Percentiles rank a stretch among this genome's conserved stretches.
phyloP scores from a whole-genome alignment of 2,797 vertebrate species.

The Eulemur mongoz region DNA sequence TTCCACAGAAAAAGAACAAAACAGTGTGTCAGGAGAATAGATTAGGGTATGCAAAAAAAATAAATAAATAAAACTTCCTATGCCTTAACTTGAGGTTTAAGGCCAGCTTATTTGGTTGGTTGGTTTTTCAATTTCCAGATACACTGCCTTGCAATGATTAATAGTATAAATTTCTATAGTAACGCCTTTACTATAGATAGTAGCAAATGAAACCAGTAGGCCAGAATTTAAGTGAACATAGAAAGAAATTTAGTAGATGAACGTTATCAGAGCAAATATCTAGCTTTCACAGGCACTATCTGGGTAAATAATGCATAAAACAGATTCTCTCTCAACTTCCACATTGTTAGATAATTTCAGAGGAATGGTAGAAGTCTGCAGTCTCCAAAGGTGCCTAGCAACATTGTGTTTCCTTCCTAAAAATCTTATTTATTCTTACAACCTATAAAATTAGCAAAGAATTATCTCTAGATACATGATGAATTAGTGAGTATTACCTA shows the following conservation, averaged over 20 bases:
- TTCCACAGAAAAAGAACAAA: neutral
- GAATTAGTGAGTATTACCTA: neutral
- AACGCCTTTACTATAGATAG: neutral
- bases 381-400: neutral
- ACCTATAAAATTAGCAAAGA: neutral
- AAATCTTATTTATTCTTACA: neutral
- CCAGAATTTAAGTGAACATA: neutral
- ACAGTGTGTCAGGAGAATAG: neutral
- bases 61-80: neutral
- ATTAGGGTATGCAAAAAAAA: neutral
- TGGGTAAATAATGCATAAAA: neutral
- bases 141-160: neutral
- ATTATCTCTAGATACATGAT: neutral
- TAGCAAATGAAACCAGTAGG: neutral
- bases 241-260: neutral
- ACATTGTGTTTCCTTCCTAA: neutral
- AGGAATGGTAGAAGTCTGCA: neutral
- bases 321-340: neutral
- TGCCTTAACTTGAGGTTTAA: neutral
- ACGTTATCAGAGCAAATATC: neutral
- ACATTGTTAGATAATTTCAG: neutral
- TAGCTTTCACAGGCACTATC: neutral
- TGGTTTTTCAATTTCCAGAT: neutral
- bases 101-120: neutral
- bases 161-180: neutral